Evolutionary conservation across 2,888 invertebrate species (phyloP), one percentile per base, ranked within the genome.

Genomic region (Erebia epiphron): DNA sequence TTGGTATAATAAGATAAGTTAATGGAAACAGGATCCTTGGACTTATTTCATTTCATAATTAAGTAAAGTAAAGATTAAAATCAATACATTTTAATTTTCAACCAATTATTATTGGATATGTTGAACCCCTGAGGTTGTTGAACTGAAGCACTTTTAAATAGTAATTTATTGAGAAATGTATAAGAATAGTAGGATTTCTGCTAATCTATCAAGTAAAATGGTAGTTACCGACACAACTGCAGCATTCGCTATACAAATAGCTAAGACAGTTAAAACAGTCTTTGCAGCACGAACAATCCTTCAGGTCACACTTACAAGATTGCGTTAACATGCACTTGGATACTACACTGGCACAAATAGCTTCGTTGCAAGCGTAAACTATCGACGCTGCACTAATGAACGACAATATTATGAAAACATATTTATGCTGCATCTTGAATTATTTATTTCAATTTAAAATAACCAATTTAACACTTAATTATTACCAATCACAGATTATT

Each of bases 321-420:
- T 98, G 98, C 14, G 98, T 98, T 75, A 99, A 93, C 96, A 99
- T 97, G 88, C 99, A 99, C 91, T 99, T 99, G 83, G 98, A 98
- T 65, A 99, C 99, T 68, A 98, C 97, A 82, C 98, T 98, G 26
- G 98, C 99, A 92, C 99, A 99, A 69, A 98, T 96, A 43, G 98
- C 97, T 92, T 99, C 98, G 86, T 99, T 98, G 88, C 99, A 99
- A 35, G 92, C 91, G 76, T 90, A 91, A 52, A 88, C 82, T 79
- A 93, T 86, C 1, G 91, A 90, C 71, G 90, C 83, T 66, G 88
- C 79, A 78, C 88, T 86, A 72, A 91, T 70, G 69, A 93, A 70
- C 56, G 87, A 86, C 68, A 88, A 76, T 69, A 87, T 74, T 69
- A 87, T 74, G 50, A 88, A 85, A 75, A 87, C 88, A 72, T 87